Percentiles rank a stretch among this genome's conserved stretches.
phyloP scores from a whole-genome alignment of 2,888 invertebrate species.

The Thymelicus lineola region DNA sequence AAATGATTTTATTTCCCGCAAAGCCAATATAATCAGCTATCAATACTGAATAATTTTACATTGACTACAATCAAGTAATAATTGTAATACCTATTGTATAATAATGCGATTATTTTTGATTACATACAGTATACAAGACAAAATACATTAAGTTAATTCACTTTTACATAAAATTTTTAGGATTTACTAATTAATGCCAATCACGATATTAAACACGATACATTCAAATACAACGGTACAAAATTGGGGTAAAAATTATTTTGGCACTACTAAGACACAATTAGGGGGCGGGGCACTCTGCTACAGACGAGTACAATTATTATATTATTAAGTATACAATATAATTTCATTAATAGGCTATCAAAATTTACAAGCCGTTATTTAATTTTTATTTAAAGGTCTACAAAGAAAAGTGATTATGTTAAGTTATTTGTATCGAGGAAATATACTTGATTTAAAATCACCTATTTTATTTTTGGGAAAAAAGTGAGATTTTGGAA shows the following conservation, averaged over 20 bases:
- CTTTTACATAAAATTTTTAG: neutral
- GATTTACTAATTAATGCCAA: slow-evolving; percentile 28
- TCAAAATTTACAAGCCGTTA: slow-evolving; percentile 23
- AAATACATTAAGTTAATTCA: neutral
- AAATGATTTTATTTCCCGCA: too few relatives aligned
- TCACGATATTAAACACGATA: slow-evolving; percentile 16
- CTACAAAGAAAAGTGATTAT: slow-evolving; percentile 11
- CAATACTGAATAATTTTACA: too few relatives aligned
- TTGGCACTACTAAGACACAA: slow-evolving; percentile 75
- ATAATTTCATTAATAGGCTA: slow-evolving; percentile 19
- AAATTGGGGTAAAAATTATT: slow-evolving; percentile 55
- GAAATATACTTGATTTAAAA: neutral
- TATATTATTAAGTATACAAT: slow-evolving; percentile 12
- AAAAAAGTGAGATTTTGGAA: slow-evolving; percentile 36
- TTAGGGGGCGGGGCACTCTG: slow-evolving; percentile 47
- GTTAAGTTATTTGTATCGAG: slow-evolving; percentile 12
- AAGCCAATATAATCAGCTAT: too few relatives aligned
- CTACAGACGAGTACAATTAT: slow-evolving; percentile 12
- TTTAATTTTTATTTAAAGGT: slow-evolving; percentile 6
- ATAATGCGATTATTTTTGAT: too few relatives aligned
- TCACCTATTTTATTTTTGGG: neutral
- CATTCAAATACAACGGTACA: slow-evolving; percentile 51
- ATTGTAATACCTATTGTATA: too few relatives aligned
- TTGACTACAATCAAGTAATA: too few relatives aligned
- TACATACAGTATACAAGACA: too few relatives aligned